Conservation (phyloP, 2,888 invertebrate genomes). For the Drosophila peninsularis region DNA sequence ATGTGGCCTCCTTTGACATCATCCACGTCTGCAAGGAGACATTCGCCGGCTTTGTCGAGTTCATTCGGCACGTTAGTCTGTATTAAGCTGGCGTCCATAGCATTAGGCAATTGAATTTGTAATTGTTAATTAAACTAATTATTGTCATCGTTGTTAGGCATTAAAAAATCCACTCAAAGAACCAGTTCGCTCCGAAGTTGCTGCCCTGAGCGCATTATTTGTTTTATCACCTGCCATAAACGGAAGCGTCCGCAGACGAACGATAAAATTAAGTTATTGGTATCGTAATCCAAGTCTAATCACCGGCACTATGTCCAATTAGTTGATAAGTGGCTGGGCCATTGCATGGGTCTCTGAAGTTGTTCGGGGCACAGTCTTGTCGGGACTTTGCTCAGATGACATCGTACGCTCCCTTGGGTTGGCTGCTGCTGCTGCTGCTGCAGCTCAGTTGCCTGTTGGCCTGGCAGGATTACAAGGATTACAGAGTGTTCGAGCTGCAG, state of each 20-base stretch:
- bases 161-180: conserved; percentile 48
- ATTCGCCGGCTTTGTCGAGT: conserved; percentile 84
- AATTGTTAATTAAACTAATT: conserved; percentile 78
- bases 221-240: conserved; percentile 44
- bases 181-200: conserved; percentile 2
- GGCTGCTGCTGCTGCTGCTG: conserved; percentile 35
- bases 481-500: conserved; percentile 58
- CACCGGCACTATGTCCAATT: conserved; percentile 67
- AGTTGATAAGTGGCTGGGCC: conserved; percentile 54
- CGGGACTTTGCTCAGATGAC: conserved; percentile 39
- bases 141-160: conserved; percentile 69
- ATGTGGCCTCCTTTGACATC: conserved; percentile 82
- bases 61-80: conserved; percentile 83
- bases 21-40: conserved; percentile 84
- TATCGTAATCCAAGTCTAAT: conserved; percentile 24
- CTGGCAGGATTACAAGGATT: conserved; percentile 64
- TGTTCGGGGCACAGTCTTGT: conserved; percentile 31
- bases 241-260: conserved; percentile 49
- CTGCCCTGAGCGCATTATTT: background rate
- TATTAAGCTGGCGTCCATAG: conserved; percentile 64
- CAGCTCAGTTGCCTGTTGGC: conserved; percentile 38
- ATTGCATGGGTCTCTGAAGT: conserved; percentile 17
- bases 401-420: conserved; percentile 5
- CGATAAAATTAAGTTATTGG: conserved; percentile 13
- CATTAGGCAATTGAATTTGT: conserved; percentile 75